phyloP scores from a whole-genome alignment of 1,140 invertebrate species.

The Lysiphlebus fabarum region DNA sequence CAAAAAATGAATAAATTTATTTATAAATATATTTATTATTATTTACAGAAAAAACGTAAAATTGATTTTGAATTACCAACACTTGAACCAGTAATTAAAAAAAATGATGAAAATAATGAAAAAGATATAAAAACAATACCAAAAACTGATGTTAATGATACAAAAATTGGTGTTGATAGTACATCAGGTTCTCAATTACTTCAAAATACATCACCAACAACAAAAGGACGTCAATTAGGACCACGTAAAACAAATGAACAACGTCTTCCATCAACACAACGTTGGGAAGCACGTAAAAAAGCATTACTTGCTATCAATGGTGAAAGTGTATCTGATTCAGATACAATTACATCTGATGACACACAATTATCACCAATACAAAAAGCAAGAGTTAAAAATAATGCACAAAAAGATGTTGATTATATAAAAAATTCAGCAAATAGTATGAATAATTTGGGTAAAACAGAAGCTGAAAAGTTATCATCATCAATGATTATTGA shows the following conservation, averaged over 20 bases:
- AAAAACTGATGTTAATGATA: constrained; percentile 11
- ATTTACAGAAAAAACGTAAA: constrained; percentile 12
- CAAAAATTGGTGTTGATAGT: constrained; percentile 15
- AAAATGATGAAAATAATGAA: background rate
- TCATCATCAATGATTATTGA: constrained; percentile 4
- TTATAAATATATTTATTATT: background rate
- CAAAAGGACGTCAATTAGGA: constrained; percentile 22
- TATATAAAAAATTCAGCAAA: constrained; percentile 33
- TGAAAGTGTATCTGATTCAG: constrained; percentile 45
- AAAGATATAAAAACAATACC: background rate
- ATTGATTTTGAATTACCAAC: background rate
- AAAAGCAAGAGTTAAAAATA: constrained; percentile 45
- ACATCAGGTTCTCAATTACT: constrained; percentile 17
- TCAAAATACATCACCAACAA: constrained; percentile 8
- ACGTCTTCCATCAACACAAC: constrained; percentile 45
- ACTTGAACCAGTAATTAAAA: background rate
- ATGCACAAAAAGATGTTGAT: constrained; percentile 41
- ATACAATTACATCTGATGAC: constrained; percentile 41
- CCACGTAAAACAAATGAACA: constrained; percentile 36
- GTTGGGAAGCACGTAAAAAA: constrained; percentile 50
- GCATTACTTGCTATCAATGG: constrained; percentile 46
- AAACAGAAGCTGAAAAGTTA: constrained; percentile 26
- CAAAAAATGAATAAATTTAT: no score
- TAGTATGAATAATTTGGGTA: constrained; percentile 37
- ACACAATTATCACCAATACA: constrained; percentile 47